Conservation (phyloP, 2,797 vertebrate genomes). For the Megaceryle alcyon region DNA sequence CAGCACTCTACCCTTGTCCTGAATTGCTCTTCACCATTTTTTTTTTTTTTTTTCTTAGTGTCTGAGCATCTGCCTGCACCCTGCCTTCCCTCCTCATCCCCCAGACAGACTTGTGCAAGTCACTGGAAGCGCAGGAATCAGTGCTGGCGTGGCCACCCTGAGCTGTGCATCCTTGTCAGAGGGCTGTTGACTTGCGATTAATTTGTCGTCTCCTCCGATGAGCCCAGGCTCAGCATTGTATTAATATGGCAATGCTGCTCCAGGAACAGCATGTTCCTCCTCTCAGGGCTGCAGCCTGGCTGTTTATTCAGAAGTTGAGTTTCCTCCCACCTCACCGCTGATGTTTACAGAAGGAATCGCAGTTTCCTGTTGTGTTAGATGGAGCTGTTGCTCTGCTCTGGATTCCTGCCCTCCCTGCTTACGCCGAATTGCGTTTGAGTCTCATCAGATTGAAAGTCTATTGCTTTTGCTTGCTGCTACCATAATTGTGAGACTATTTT, state of each 20-base stretch:
- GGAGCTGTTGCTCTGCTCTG: neutral
- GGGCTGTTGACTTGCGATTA: neutral
- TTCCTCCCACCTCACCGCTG: constrained; percentile 33
- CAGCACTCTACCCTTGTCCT: neutral
- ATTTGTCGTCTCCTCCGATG: accelerated
- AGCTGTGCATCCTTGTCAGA: neutral
- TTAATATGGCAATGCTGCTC: neutral
- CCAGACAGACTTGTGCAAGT: neutral
- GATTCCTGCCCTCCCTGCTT: constrained; percentile 18
- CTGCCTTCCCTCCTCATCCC: neutral
- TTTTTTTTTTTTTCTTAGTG: neutral
- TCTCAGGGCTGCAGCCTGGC: neutral
- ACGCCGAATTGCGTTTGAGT: neutral
- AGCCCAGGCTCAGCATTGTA: neutral
- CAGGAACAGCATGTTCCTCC: neutral
- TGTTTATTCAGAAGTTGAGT: constrained; percentile 42
- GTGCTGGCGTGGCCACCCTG: neutral
- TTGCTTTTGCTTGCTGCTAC: neutral
- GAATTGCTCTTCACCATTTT: neutral
- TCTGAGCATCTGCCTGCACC: neutral
- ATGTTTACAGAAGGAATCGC: constrained; percentile 52
- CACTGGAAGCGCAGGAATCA: accelerated
- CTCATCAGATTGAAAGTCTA: neutral
- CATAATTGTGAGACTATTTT: neutral
- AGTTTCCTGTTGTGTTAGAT: constrained; percentile 56